Percentiles rank a stretch among this genome's conserved stretches.
phyloP scores from a whole-genome alignment of 2,113 vertebrate species.

The Anseranas semipalmata region DNA sequence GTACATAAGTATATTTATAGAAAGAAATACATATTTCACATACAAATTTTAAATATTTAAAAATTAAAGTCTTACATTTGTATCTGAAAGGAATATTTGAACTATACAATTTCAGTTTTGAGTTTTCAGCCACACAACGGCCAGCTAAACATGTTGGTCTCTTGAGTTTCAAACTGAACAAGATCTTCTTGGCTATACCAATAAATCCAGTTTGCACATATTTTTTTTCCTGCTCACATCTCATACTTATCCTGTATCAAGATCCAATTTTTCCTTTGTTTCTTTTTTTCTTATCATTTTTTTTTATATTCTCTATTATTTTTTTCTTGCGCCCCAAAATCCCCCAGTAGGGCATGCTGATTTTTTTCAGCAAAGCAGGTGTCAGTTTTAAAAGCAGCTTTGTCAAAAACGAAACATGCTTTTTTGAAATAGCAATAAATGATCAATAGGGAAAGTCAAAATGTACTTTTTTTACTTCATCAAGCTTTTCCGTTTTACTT shows the following conservation, averaged over 20 bases:
- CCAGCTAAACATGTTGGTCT: neutral
- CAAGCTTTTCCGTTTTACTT: neutral
- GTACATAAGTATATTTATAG: neutral
- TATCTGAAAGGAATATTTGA: neutral
- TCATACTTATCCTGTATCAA: neutral
- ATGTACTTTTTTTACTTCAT: neutral
- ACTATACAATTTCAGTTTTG: neutral
- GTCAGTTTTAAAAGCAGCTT: neutral
- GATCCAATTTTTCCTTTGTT: neutral
- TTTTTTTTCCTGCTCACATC: neutral
- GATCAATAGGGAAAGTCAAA: neutral
- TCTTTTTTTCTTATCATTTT: neutral
- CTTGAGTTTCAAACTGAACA: neutral
- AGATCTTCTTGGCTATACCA: neutral
- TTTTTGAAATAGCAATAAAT: neutral
- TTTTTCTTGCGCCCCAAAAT: neutral
- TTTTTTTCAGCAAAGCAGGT: neutral
- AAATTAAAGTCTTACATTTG: neutral
- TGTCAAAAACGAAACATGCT: neutral
- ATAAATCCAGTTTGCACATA: neutral
- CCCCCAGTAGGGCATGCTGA: neutral
- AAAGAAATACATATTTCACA: neutral
- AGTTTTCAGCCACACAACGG: neutral
- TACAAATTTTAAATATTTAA: neutral
- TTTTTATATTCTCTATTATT: neutral